A percentile compares a stretch with the other conserved stretches of the same genome.
Conservation (phyloP, 2,113 vertebrate genomes). For the Coryphaenoides rupestris region DNA sequence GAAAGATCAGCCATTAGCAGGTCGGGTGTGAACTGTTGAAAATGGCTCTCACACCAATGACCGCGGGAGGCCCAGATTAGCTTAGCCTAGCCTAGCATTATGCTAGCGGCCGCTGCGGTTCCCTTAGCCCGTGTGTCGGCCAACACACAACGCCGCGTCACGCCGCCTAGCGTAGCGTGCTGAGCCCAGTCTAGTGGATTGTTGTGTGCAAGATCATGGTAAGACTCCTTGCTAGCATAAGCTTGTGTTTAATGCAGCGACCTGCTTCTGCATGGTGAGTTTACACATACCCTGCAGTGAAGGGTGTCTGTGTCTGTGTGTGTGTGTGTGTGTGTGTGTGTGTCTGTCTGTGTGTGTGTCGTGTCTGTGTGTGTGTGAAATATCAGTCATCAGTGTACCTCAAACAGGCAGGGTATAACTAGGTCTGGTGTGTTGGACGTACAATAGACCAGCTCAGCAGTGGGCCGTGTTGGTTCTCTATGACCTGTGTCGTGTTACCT, state of each 20-base stretch:
- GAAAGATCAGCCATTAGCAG: constrained; percentile 77
- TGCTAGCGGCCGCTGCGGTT: constrained; percentile 49
- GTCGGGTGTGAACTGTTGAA: constrained; percentile 75
- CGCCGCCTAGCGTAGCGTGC: constrained; percentile 66
- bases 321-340: constrained; percentile 34
- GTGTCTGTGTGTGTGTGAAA: constrained; percentile 29
- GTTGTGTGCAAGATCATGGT: constrained; percentile 71
- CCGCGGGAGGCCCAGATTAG: constrained; percentile 70
- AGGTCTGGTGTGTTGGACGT: constrained; percentile 61
- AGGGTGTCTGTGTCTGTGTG: constrained; percentile 54
- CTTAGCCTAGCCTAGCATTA: constrained; percentile 59
- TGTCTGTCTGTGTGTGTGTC: constrained; percentile 34
- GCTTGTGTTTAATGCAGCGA: constrained; percentile 77
- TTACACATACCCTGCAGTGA: constrained; percentile 72
- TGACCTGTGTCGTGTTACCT: constrained; percentile 23
- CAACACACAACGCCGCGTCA: constrained; percentile 55
- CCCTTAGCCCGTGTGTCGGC: constrained; percentile 50
- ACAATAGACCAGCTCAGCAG: constrained; percentile 53
- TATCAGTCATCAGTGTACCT: constrained; percentile 78
- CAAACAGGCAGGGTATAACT: constrained; percentile 75
- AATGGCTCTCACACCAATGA: constrained; percentile 75
- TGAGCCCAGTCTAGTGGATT: constrained; percentile 73
- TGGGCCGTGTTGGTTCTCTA: constrained; percentile 60
- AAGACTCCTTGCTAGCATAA: constrained; percentile 77
- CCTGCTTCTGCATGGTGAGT: constrained; percentile 76